Conservation (phyloP, 1,140 invertebrate genomes). For the Pomacea maculata region DNA sequence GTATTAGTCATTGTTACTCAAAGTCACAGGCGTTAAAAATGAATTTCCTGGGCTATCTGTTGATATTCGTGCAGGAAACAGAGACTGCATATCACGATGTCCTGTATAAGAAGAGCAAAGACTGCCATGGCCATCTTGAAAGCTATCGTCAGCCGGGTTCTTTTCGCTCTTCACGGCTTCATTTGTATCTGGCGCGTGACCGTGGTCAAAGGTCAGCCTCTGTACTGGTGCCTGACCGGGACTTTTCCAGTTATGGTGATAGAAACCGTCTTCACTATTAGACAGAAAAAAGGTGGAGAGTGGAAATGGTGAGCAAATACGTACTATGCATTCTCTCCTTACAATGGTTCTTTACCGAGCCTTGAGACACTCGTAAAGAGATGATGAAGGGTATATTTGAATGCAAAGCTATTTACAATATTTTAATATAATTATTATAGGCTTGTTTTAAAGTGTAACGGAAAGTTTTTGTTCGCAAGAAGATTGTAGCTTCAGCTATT, state of each 20-base stretch:
- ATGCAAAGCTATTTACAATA: no score
- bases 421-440: no score
- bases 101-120: conserved; percentile 25
- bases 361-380: no score
- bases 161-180: conserved; percentile 60
- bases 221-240: conserved; percentile 58
- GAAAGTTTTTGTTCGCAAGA: no score
- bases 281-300: conserved; percentile 59
- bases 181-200: conserved; percentile 62
- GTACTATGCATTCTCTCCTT: background rate
- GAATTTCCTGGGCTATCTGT: background rate
- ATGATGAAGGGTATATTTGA: no score
- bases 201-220: conserved; percentile 50
- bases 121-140: conserved; percentile 30
- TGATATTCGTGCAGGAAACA: background rate
- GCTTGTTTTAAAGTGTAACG: no score
- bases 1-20: no score
- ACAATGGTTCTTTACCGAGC: no score
- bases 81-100: conserved; percentile 11
- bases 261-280: conserved; percentile 59
- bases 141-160: conserved; percentile 35
- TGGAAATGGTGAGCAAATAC: conserved; percentile 62
- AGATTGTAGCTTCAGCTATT: no score
- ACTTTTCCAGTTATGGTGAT: conserved; percentile 51
- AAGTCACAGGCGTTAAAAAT: no score